These are phyloP conservation scores for Euphonia xanthogaster DNA, from an alignment of 2,797 vertebrate genomes.

Conservation along the genomic window DNA sequence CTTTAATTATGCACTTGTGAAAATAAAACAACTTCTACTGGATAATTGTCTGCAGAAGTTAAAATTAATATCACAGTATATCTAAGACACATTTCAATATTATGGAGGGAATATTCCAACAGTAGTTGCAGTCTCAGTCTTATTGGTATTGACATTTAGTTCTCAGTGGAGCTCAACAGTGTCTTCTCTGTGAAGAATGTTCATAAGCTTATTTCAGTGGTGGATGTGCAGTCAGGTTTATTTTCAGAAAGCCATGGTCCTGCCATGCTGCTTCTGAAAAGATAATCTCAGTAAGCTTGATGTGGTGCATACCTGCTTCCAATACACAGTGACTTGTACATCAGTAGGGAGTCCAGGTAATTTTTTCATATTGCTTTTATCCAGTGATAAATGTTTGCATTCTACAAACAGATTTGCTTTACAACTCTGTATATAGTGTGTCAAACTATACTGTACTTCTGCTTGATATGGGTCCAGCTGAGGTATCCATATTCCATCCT, in stretches of 20 bases:
- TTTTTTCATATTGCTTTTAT: not conserved
- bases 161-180: not conserved
- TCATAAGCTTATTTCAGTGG: not conserved
- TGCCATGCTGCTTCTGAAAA: not conserved
- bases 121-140: not conserved
- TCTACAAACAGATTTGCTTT: not conserved
- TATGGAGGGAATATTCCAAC: not conserved
- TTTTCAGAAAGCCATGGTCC: not conserved
- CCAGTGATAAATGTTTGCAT: not conserved
- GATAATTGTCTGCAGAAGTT: not conserved
- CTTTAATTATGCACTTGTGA: not conserved
- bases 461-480: not conserved
- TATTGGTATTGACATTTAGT: not conserved
- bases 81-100: not conserved
- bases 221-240: not conserved
- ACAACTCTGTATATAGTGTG: not conserved
- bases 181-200: not conserved
- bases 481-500: not conserved
- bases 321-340: rapidly evolving
- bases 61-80: not conserved
- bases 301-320: not conserved
- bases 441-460: not conserved
- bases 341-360: not conserved
- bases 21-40: not conserved
- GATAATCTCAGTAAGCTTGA: not conserved